Percentiles rank a stretch among this genome's conserved stretches.
Conservation (phyloP, 2,888 invertebrate genomes). For the Crematogaster levior region DNA sequence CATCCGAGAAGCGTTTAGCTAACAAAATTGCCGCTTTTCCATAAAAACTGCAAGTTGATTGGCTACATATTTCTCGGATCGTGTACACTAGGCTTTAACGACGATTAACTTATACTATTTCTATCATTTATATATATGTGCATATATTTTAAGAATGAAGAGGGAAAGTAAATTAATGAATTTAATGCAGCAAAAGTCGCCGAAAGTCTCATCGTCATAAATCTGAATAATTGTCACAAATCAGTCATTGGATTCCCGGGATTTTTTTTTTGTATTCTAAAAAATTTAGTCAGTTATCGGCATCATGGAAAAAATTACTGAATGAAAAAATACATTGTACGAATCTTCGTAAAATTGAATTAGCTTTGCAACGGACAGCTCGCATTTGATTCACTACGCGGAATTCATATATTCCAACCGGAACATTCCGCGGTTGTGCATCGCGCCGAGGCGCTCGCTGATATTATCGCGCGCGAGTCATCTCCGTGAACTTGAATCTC, state of each 20-base stretch:
- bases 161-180: not conserved
- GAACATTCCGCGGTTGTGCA: constrained; percentile 6
- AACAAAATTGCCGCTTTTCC: no score
- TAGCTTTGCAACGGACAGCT: not conserved
- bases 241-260: no score
- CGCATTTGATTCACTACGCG: not conserved
- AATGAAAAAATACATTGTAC: not conserved
- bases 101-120: no score
- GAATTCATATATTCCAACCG: constrained; percentile 20
- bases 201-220: not conserved
- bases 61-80: no score
- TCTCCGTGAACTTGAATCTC: constrained; percentile 48
- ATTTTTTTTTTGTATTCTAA: not conserved
- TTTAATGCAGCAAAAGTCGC: not conserved
- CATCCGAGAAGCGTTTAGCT: no score
- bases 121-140: no score
- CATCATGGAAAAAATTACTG: not conserved
- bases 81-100: no score
- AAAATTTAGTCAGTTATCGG: not conserved
- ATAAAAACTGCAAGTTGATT: no score
- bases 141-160: no score
- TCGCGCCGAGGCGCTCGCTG: not conserved
- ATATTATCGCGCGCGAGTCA: constrained; percentile 42
- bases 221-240: not conserved
- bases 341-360: not conserved